Evolutionary conservation across 1,140 invertebrate genomes (phyloP).

Genomic region (Muscidifurax raptorellus): DNA sequence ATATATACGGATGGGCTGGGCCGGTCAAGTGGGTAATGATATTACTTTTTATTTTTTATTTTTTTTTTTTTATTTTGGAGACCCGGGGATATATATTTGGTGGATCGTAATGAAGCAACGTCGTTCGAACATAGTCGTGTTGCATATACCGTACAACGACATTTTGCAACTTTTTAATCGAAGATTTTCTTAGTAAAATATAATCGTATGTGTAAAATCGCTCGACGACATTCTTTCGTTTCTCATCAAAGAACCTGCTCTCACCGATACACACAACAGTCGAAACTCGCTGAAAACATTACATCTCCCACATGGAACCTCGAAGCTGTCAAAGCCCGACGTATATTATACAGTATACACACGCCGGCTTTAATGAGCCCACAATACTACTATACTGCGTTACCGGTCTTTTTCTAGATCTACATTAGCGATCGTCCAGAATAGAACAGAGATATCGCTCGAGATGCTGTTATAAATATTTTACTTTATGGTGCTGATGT

Average conservation of each 20-base stretch:
- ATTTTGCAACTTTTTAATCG: too few relatives aligned
- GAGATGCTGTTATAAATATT: conserved; percentile 46
- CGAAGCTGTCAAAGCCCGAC: neutral
- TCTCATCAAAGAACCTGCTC: too few relatives aligned
- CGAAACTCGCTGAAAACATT: neutral
- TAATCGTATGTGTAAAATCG: too few relatives aligned
- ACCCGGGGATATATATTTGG: neutral
- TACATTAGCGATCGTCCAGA: conserved; percentile 4
- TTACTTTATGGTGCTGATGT: conserved; percentile 32
- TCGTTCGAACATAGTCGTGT: neutral
- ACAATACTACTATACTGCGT: neutral
- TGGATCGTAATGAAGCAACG: neutral
- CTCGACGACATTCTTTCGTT: too few relatives aligned
- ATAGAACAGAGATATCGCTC: conserved; percentile 18
- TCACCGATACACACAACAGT: too few relatives aligned
- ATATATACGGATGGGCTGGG: neutral
- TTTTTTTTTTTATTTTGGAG: too few relatives aligned
- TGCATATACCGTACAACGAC: too few relatives aligned
- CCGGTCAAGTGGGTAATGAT: neutral
- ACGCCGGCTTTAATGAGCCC: neutral
- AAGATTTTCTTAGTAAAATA: too few relatives aligned
- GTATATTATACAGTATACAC: too few relatives aligned
- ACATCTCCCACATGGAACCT: neutral
- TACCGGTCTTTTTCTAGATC: neutral
- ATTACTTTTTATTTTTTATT: neutral